These are phyloP conservation scores for Abscondita cerata DNA, from an alignment of 2,888 invertebrate species.

Conservation along the genomic window DNA sequence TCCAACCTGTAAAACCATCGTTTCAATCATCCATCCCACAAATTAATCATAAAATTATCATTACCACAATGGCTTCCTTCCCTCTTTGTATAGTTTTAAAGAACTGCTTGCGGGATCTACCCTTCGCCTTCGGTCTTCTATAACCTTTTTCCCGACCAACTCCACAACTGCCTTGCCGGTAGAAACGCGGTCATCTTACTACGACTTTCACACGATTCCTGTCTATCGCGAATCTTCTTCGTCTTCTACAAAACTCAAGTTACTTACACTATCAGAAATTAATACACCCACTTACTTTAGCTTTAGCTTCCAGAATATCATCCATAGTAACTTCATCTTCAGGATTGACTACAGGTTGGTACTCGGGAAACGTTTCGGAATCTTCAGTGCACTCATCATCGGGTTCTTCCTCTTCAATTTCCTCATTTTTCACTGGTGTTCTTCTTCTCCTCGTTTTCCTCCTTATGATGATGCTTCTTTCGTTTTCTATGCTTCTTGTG, in stretches of 20 bases:
- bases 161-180: constrained; percentile 84
- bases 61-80: constrained; percentile 80
- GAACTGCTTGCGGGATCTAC: constrained; percentile 84
- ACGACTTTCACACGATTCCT: constrained; percentile 65
- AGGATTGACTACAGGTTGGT: constrained; percentile 45
- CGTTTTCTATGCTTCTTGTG: constrained; percentile 82
- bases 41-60: constrained; percentile 45
- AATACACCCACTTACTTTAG: constrained; percentile 45
- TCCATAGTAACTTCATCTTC: constrained; percentile 56
- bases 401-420: constrained; percentile 51
- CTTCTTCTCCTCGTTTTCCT: constrained; percentile 43
- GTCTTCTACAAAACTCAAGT: constrained; percentile 48
- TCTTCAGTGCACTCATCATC: constrained; percentile 36
- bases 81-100: constrained; percentile 86
- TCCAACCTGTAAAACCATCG: constrained; percentile 72
- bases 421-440: constrained; percentile 49
- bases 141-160: constrained; percentile 87
- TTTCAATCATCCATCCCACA: neutral
- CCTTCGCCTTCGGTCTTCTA: constrained; percentile 78
- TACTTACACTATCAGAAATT: neutral
- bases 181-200: constrained; percentile 88
- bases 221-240: constrained; percentile 62
- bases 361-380: constrained; percentile 34
- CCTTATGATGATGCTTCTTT: constrained; percentile 72
- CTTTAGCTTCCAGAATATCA: constrained; percentile 51